Evolutionary conservation across 1,140 invertebrate genomes (phyloP), one percentile per base, ranked within the genome.

Genomic region (Nymphalis io): DNA sequence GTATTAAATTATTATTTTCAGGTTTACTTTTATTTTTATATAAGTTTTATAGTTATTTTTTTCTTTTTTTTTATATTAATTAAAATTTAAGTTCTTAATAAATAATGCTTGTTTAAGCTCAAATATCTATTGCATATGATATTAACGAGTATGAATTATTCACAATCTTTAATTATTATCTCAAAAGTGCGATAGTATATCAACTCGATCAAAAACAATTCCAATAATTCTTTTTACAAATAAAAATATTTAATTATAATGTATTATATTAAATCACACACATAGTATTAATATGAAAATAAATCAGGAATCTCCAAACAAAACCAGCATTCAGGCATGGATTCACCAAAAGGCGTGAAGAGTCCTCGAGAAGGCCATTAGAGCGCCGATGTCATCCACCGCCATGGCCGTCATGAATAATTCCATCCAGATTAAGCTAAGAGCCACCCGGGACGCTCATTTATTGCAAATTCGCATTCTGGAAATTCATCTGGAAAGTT

Each of bases 351-450:
- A 27, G 53, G 63, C 53, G 63, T 66, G 63, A 66, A 66, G 55
- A 44, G 51, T 44, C 40, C 63, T 65, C 51, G 53, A 57, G 48
- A 15, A 65, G 39, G 40, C 63, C 38, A 65, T 65, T 65, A 65
- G 39, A 65, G 63, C 53, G 42, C 48, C 48, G 33, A 60, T 40
- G 58, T 60, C 58, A 60, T 65, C 53, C 51, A 33, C 60, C 60
- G 60, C 60, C 23, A 62, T 51, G 60, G 53, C 38, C 33, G 63
- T 55, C 53, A 65, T 65, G 63, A 65, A 65, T 65, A 65, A 65
- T 65, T 65, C 63, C 63, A 62, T 23, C 44, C 42, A 62, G 63
- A 65, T 65, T 65, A 62, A 21, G 44, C 23, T 44, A 46, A 62
- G 60, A 48, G 60, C 60, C 48, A 40, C 33, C 51, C 39, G 51